These are phyloP conservation scores for Rhimphoctona megacephalus DNA, from an alignment of 2,888 invertebrate species.

Conservation along the genomic window DNA sequence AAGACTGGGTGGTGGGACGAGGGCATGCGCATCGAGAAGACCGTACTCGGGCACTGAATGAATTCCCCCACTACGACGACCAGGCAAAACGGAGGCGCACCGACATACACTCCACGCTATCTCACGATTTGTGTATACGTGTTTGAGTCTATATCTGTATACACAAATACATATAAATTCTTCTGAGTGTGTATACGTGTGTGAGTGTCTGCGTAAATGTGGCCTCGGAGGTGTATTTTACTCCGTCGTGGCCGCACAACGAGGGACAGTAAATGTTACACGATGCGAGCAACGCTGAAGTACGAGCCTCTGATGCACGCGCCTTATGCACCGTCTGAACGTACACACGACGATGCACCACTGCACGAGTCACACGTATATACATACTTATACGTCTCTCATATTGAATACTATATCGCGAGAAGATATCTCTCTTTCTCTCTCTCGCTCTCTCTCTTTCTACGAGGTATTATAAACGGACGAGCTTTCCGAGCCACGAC, in stretches of 20 bases:
- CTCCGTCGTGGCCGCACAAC: constrained; percentile 62
- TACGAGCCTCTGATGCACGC: constrained; percentile 44
- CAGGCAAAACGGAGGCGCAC: constrained; percentile 47
- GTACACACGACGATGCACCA: constrained; percentile 61
- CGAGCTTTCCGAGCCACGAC: constrained; percentile 37
- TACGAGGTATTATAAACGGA: constrained; percentile 8
- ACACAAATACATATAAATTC: no score
- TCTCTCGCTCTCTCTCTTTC: not conserved
- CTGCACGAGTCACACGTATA: constrained; percentile 25
- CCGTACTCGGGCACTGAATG: constrained; percentile 81
- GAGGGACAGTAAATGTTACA: constrained; percentile 73
- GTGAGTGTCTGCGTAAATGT: not conserved
- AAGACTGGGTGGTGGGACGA: constrained; percentile 67
- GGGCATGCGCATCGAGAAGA: constrained; percentile 79
- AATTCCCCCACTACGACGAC: constrained; percentile 77
- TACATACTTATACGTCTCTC: not conserved
- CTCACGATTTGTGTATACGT: constrained; percentile 7
- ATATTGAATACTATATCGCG: not conserved
- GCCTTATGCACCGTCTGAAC: constrained; percentile 40
- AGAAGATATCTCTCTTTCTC: not conserved
- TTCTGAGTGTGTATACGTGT: not conserved
- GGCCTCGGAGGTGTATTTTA: constrained; percentile 10
- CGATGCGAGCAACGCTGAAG: constrained; percentile 70
- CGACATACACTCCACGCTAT: constrained; percentile 21
- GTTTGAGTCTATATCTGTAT: not conserved